Percentiles rank a stretch among this genome's conserved stretches.
Evolutionary conservation across 2,113 vertebrate genomes (phyloP).

Genomic region (Saguinus imperator): DNA sequence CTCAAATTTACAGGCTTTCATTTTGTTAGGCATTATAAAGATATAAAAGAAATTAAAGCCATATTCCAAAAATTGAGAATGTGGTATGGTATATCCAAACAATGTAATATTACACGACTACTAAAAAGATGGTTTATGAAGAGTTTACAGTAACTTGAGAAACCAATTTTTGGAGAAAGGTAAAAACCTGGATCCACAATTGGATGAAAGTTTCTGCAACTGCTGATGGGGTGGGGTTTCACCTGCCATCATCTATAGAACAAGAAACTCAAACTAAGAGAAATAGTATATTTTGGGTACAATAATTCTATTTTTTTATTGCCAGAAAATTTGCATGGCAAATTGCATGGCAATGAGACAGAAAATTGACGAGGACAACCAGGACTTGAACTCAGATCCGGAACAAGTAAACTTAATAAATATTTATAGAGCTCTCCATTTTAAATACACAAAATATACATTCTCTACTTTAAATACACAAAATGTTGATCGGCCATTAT

Average conservation of each 20-base stretch:
- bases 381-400: too few species aligned
- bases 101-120: not conserved
- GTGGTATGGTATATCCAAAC: not conserved
- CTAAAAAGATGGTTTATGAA: not conserved
- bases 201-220: not conserved
- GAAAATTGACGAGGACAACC: too few species aligned
- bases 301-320: not conserved
- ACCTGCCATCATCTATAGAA: not conserved
- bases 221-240: not conserved
- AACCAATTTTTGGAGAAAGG: slow-evolving; percentile 15
- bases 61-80: not conserved
- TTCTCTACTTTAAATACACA: too few species aligned
- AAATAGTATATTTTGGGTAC: not conserved
- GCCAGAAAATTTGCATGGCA: not conserved
- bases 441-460: too few species aligned
- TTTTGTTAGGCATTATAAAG: not conserved
- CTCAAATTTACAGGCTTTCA: not conserved
- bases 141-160: not conserved
- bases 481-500: too few species aligned
- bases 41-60: not conserved
- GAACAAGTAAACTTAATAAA: too few species aligned
- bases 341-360: too few species aligned
- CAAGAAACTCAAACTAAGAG: not conserved
- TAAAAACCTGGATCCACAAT: not conserved
- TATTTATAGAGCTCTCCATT: too few species aligned